Base-by-base conservation (phyloP, 2,113 vertebrate genomes). In the Platichthys flesus region DNA sequence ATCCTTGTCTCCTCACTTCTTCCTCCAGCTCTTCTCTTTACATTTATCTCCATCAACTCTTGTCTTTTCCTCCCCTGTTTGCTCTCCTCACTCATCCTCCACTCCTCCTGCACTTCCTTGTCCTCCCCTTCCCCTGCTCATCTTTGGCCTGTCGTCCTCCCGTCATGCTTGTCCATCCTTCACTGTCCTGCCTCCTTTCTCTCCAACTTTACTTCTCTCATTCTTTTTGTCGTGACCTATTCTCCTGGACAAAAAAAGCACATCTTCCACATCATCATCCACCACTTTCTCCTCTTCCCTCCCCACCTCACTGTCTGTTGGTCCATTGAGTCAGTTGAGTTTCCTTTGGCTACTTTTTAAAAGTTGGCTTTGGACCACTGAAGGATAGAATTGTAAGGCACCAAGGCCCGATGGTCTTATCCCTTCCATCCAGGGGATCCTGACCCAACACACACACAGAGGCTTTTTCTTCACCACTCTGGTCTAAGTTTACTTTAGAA, bases 331-430 rank as follows among this genome's bases (percentile, higher is more conserved):
- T 84, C 67, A 31, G 76, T 81, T 68, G 79, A 78, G 66, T 70
- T 83, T 86, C 61, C 76, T 84, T 91, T 84, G 80, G 79, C 59
- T 56, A 67, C 70, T 81, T 87, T 90, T 91, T 77, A 84, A 74
- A 81, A 84, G 78, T 84, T 86, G 81, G 62, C 85, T 80, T 75
- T 62, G 86, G 82, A 74, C 83, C 81, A 86, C 55, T 90, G 87
- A 86, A 89, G 81, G 76, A 84, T 72, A 73, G 88, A 85, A 90
- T 81, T 87, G 86, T 85, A 90, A 63, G 77, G 72, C 73, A 79
- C 72, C 67, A 75, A 86, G 84, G 82, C 80, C 72, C 72, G 74
- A 28, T 84, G 82, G 76, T 81, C 86, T 81, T 81, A 88, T 87
- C 78, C 78, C 20, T 78, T 66, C 71, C 63, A 83, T 75, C 78